Percentiles rank a stretch among this genome's conserved stretches.
Evolutionary conservation across 2,113 vertebrate genomes (phyloP).

Genomic region (Machaerirhynchus nigripectus): DNA sequence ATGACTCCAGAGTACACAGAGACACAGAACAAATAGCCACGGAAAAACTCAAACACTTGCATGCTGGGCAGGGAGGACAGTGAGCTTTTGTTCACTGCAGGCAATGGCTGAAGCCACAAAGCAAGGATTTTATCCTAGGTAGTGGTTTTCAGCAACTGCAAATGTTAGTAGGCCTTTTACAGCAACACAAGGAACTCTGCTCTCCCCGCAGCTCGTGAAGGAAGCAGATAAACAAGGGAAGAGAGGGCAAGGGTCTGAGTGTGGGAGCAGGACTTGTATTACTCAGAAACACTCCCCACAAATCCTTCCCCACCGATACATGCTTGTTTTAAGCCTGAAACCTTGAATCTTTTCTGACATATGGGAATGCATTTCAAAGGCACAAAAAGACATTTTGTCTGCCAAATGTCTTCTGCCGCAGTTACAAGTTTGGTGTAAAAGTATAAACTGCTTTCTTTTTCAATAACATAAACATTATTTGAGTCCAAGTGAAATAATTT

Average conservation of each 20-base stretch:
- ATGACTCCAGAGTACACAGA: not conserved
- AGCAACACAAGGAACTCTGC: not conserved
- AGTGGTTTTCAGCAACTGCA: not conserved
- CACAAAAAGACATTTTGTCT: constrained; percentile 62
- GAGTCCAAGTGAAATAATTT: constrained; percentile 59
- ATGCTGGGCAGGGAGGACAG: not conserved
- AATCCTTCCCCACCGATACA: not conserved
- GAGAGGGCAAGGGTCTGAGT: not conserved
- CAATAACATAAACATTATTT: constrained; percentile 67
- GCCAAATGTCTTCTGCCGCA: constrained; percentile 63
- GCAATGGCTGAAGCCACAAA: not conserved
- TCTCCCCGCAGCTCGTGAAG: not conserved
- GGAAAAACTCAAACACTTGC: not conserved
- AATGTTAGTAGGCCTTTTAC: not conserved
- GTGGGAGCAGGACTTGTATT: not conserved
- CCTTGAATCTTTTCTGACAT: constrained; percentile 48
- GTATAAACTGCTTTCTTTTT: constrained; percentile 66
- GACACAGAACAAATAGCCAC: not conserved
- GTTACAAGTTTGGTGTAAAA: constrained; percentile 64
- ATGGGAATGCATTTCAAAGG: constrained; percentile 65
- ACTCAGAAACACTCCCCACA: not conserved
- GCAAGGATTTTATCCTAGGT: not conserved
- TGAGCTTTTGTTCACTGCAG: not conserved
- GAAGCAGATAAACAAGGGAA: not conserved
- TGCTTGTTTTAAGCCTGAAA: constrained; percentile 15